phyloP scores from a whole-genome alignment of 1,140 invertebrate genomes.

The Drosophila punjabiensis region DNA sequence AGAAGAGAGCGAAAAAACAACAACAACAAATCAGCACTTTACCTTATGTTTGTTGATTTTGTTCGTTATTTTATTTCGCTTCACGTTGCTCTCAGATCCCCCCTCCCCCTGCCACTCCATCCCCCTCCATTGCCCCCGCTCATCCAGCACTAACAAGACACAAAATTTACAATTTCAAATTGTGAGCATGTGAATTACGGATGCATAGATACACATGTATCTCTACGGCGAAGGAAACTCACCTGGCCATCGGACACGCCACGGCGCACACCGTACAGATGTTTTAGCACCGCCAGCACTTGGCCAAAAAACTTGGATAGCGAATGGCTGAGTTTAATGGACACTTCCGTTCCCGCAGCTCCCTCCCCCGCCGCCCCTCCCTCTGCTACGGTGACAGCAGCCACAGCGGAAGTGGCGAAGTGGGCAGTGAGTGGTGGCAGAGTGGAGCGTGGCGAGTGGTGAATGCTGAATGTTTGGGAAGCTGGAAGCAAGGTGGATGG shows the following conservation, averaged over 20 bases:
- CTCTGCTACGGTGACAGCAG: constrained; percentile 36
- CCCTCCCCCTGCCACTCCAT: not conserved
- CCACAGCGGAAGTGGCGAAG: constrained; percentile 20
- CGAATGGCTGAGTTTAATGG: constrained; percentile 48
- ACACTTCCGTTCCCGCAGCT: constrained; percentile 29
- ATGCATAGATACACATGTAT: constrained; percentile 61
- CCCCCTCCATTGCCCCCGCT: not conserved
- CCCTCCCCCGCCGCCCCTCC: no score
- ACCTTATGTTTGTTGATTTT: constrained; percentile 80
- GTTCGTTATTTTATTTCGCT: constrained; percentile 68
- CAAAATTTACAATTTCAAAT: constrained; percentile 78
- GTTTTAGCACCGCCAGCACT: constrained; percentile 67
- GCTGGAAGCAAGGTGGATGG: not conserved
- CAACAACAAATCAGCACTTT: constrained; percentile 73
- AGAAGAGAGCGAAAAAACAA: constrained; percentile 33
- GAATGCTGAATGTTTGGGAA: not conserved
- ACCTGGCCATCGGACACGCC: constrained; percentile 63
- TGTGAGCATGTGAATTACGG: constrained; percentile 61
- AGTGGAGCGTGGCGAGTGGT: no score
- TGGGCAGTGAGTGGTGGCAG: constrained; percentile 1
- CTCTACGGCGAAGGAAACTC: constrained; percentile 27
- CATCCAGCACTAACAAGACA: constrained; percentile 53
- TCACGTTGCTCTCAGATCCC: constrained; percentile 22
- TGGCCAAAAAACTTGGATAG: constrained; percentile 59
- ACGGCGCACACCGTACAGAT: constrained; percentile 69